Evolutionary conservation across 2,797 vertebrate species (phyloP), one percentile per base, ranked within the genome.

Genomic region (Cynodonichthys magdalenae): DNA sequence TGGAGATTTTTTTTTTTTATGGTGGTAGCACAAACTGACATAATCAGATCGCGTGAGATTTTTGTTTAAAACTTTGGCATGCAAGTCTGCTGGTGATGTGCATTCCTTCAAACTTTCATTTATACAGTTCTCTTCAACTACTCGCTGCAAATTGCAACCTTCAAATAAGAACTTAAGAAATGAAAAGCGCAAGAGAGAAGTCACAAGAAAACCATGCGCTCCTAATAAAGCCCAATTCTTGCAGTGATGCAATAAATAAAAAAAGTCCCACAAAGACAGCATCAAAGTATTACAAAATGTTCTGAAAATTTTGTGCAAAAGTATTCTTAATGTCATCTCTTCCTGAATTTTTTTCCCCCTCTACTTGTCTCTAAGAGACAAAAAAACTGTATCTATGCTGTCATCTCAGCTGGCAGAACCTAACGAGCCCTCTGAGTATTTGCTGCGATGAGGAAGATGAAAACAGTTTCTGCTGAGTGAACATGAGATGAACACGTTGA

Each of bases 141-240:
- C 6, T 28, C 31, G 9, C 10, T 12, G 15, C 9, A 44, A 5
- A 5, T 28, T 39, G 12, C 14, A n/a, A 11, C 5, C 10, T 50
- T 44, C 1, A 55, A 9, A 39, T 28, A 2, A 34, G 7, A 49
- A 2, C 45, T 29, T 46, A 18, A 18, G 24, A 45, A 11, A 36
- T 27, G 24, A 39, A 27, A 1, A 17, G 5, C 24, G 10, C 29
- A 31, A n/a, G 29, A 10, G 27, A 41, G 34, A 34, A 48, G 28
- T 73, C 34, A 56, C 49, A 52, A 34, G 49, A 39, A 28, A 36
- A 56, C 4, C 24, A 36, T 46, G 19, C 50, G 71, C 5, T 45
- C 18, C 17, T 15, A 1, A 7, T 8, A 8, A 53, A 27, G 19
- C 3, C 3, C 34, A 10, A 6, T 29, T 10, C 20, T 2, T 45